These are phyloP conservation scores for Cistogaster globosa DNA, from an alignment of 2,888 invertebrate species.

Conservation along the genomic window DNA sequence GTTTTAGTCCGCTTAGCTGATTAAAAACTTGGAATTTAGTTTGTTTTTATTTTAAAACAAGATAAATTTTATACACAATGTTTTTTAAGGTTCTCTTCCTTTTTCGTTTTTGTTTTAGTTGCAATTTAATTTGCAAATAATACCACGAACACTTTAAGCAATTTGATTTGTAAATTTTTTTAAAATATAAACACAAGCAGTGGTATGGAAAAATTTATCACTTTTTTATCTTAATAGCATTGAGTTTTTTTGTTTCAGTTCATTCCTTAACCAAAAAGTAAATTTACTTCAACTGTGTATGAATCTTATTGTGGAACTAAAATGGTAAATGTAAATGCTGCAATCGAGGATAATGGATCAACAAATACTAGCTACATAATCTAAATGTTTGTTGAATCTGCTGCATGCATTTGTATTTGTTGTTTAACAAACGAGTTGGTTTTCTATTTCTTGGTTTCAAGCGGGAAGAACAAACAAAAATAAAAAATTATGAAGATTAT, in stretches of 20 bases:
- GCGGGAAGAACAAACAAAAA: too few species aligned
- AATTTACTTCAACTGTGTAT: conserved; percentile 17
- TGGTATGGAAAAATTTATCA: conserved; percentile 40
- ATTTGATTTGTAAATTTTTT: not conserved
- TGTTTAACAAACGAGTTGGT: too few species aligned
- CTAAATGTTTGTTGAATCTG: too few species aligned
- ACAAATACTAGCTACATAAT: too few species aligned
- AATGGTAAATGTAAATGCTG: too few species aligned
- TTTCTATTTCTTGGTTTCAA: too few species aligned
- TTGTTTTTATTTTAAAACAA: not conserved
- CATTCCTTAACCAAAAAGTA: conserved; percentile 24
- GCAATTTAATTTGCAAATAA: not conserved
- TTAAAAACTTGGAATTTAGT: not conserved
- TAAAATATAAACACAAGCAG: not conserved
- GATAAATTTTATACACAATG: conserved; percentile 9
- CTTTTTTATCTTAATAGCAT: conserved; percentile 60
- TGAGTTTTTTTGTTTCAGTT: conserved; percentile 8
- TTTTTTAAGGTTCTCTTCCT: not conserved
- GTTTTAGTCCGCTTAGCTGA: not conserved
- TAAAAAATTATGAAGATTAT: too few species aligned
- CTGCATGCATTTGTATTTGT: too few species aligned
- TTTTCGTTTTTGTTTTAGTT: not conserved
- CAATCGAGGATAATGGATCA: too few species aligned
- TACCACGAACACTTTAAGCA: conserved; percentile 15
- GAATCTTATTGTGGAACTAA: too few species aligned